Base-by-base conservation (phyloP, 2,113 vertebrate species). In the Paralichthys olivaceus region DNA sequence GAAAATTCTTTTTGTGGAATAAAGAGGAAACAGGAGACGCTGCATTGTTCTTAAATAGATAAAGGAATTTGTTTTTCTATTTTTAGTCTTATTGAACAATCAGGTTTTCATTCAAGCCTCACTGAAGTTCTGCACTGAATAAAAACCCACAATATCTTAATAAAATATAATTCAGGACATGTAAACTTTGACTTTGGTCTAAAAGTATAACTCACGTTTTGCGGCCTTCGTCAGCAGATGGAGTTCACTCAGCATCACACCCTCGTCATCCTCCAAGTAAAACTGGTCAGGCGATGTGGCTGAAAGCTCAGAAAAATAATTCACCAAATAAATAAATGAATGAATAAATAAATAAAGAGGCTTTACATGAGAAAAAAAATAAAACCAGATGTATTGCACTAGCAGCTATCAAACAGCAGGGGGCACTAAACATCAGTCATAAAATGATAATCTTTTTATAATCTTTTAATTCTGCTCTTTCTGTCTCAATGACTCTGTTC, bases 341-440 rank as follows among this genome's bases (percentile, higher is more conserved):
- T n/a, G n/a, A 12, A 40, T 5, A 9, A 7, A 40, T 9, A 40
- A 2, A 40, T 40, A 12, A 40, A 40, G 6, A 9, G n/a, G n/a
- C 7, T 40, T 40, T 40, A 29, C 37, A 7, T 40, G 11, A 40
- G 4, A 4, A 2, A 40, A 40, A 40, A 40, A 40, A 40, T 20
- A 17, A 51, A 4, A 29, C 28, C 5, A n/a, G n/a, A n/a, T n/a
- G n/a, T n/a, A n/a, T n/a, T 74, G 82, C 0, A 72, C 1, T 75
- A 23, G 25, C 80, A 82, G 47, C 2, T 19, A 4, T 49, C 17
- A 0, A 67, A 58, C 85, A 81, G 29, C 69, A 89, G 89, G 34
- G 22, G 77, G 0, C 72, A n/a, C 40, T 49, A 90, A 55, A 81
- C 20, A 43, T 19, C 65, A 81, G 7, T 2, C 2, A 20, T 49